A percentile compares a stretch with the other conserved stretches of the same genome.
Evolutionary conservation across 92 coral and sea anemone genomes (phyloP).

Genomic region (Isaurus tuberculatus): DNA sequence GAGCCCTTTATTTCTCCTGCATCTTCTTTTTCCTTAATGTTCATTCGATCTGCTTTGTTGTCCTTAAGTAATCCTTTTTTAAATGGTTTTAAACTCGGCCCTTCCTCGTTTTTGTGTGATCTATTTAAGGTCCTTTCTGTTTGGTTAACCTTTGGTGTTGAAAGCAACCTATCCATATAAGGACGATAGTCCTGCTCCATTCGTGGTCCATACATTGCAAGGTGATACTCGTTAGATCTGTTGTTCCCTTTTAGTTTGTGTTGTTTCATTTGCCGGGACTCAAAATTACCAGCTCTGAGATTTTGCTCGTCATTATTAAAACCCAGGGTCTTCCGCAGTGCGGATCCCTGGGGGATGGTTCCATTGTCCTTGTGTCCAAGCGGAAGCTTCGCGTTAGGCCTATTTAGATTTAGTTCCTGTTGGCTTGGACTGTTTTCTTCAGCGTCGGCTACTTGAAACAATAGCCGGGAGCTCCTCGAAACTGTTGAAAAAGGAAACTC

Average conservation of each 20-base stretch:
- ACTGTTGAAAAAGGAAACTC: neutral
- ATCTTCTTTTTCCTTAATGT: neutral
- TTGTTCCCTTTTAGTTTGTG: neutral
- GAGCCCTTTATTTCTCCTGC: neutral
- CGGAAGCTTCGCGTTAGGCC: neutral
- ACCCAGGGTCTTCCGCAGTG: neutral
- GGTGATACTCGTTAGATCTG: neutral
- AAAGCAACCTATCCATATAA: neutral
- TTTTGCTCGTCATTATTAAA: neutral
- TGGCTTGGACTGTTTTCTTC: neutral
- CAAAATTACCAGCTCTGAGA: neutral
- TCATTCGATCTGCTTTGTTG: neutral
- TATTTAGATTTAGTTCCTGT: neutral
- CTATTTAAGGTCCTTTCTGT: constrained; percentile 46
- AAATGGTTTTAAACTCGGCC: constrained; percentile 23
- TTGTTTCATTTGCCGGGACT: neutral
- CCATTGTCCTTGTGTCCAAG: neutral
- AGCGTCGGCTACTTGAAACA: neutral
- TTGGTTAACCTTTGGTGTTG: neutral
- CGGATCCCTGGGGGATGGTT: neutral
- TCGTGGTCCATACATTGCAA: neutral
- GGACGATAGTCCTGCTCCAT: neutral
- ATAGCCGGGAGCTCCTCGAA: too few species aligned
- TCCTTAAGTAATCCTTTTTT: neutral
- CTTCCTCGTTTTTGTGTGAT: constrained; percentile 45